Conservation (phyloP, 2,888 invertebrate genomes). For the Thymelicus lineola region DNA sequence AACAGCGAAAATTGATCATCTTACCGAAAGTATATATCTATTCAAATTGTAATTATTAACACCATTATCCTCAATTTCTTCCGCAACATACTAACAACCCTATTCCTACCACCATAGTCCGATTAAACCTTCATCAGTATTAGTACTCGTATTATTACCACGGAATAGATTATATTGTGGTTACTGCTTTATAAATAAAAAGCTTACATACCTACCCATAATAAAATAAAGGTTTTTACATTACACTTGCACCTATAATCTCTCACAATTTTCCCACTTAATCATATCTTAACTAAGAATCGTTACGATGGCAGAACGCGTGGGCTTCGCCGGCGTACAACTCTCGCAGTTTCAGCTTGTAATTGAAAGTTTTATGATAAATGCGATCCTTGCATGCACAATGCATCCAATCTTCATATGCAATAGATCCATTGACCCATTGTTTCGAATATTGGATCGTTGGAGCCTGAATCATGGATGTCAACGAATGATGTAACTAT, state of each 20-base stretch:
- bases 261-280: background rate
- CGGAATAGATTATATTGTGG: too few species aligned
- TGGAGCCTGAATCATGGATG: slow-evolving; percentile 13
- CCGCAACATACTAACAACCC: too few species aligned
- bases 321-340: background rate
- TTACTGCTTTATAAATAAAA: too few species aligned
- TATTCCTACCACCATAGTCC: too few species aligned
- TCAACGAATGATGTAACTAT: slow-evolving; percentile 3
- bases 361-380: slow-evolving; percentile 36
- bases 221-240: background rate
- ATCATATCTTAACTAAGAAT: slow-evolving; percentile 1
- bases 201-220: background rate
- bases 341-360: slow-evolving; percentile 20
- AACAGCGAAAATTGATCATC: too few species aligned
- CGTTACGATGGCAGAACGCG: too few species aligned
- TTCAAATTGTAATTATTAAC: too few species aligned
- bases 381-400: slow-evolving; percentile 29
- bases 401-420: slow-evolving; percentile 36
- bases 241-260: background rate
- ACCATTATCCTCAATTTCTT: too few species aligned
- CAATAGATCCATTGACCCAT: slow-evolving; percentile 22
- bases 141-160: too few species aligned
- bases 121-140: too few species aligned
- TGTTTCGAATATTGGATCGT: slow-evolving; percentile 28
- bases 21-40: too few species aligned